Base-by-base conservation (phyloP, 2,888 invertebrate genomes). In the Neria commutata region DNA sequence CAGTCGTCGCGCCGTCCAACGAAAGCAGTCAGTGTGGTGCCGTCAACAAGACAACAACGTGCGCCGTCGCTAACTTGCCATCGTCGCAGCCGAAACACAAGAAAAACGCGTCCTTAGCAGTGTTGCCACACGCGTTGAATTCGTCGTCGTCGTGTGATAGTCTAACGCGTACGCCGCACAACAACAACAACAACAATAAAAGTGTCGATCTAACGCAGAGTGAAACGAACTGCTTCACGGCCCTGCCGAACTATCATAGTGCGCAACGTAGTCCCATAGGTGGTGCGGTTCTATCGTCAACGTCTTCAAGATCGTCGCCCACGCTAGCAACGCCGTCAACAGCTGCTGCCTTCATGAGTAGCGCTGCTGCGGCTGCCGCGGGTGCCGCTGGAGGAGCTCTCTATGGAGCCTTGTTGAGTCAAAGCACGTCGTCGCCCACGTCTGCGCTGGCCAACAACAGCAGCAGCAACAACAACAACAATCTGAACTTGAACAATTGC, bases 401-500 rank as follows among this genome's bases (percentile, higher is more conserved):
- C 78, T 93, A 92, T 90, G 89, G 91, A 85, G 90, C 91, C 83
- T 89, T 92, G 85, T 90, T 92, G 84, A 87, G 86, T 80, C 88
- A 89, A 85, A 40, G 14, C 26, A 40, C 25, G 26, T n/a, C 29
- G 17, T 49, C 60, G 37, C 56, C 58, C 24, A 52, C 67, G 61
- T 42, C 54, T 29, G 56, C 63, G 52, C 53, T 60, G 29, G 33
- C 10, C 17, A 67, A 60, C 34, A 63, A 56, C 56, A 63, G 45
- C 54, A 56, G n/a, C 46, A 64, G 47, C 54, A 19, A 14, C 47
- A 46, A 49, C 48, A 47, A 29, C 58, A 51, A 48, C 60, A 54
- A 25, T 62, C 61, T 52, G 46, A 63, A 52, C 54, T 57, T 54
- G 52, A 29, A 40, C 58, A 59, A 63, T 57, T 42, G 46, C 29